A percentile compares a stretch with the other conserved stretches of the same genome.
Conservation (phyloP, 2,888 invertebrate species). For the Xestia xanthographa region DNA sequence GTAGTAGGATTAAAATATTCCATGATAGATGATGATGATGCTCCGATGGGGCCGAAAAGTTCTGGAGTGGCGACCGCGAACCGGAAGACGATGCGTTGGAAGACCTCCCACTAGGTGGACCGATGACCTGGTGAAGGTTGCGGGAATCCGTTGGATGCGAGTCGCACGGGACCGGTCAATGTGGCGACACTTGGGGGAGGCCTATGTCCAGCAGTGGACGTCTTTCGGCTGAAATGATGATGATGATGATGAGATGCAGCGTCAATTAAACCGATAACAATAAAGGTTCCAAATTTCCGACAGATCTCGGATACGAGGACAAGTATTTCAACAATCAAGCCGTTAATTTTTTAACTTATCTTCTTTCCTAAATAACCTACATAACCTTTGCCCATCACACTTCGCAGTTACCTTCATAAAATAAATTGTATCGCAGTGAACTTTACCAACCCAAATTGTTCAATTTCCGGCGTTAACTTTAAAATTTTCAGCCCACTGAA, state of each 20-base stretch:
- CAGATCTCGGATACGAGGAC: background rate
- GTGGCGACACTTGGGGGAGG: too few relatives aligned
- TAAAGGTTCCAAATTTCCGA: background rate
- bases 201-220: too few relatives aligned
- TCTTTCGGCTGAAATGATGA: too few relatives aligned
- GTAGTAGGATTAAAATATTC: background rate
- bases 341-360: background rate
- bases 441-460: constrained; percentile 36
- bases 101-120: too few relatives aligned
- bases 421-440: constrained; percentile 32
- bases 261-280: background rate
- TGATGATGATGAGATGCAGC: too few relatives aligned
- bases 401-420: constrained; percentile 5
- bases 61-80: too few relatives aligned
- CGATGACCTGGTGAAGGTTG: too few relatives aligned
- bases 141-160: too few relatives aligned
- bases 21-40: background rate
- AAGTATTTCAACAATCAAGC: background rate
- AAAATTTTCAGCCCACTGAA: constrained; percentile 45
- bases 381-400: background rate
- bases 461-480: constrained; percentile 40
- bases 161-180: too few relatives aligned
- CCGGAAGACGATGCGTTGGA: too few relatives aligned
- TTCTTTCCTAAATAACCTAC: constrained; percentile 5
- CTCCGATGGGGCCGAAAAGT: too few relatives aligned